Percentiles rank a stretch among this genome's conserved stretches.
phyloP scores from a whole-genome alignment of 2,797 vertebrate species.

The Cynodonichthys magdalenae region DNA sequence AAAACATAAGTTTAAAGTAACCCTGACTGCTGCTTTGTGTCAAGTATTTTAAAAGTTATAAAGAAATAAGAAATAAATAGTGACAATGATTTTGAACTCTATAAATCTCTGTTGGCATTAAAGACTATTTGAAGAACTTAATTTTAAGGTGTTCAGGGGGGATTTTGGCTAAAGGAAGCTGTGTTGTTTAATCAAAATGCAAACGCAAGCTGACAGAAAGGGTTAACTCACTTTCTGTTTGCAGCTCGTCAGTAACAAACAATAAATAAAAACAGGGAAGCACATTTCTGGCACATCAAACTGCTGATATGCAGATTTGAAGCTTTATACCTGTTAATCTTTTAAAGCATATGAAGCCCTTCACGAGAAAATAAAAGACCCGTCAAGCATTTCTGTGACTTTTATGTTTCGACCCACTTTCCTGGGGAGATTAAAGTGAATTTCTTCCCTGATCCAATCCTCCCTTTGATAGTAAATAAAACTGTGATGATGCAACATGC shows the following conservation, averaged over 20 bases:
- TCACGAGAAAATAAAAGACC: slow-evolving; percentile 19
- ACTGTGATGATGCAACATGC: slow-evolving; percentile 63
- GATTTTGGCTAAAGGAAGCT: not conserved
- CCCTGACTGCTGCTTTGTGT: too few relatives aligned
- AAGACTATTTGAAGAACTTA: not conserved
- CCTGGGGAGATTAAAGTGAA: slow-evolving; percentile 52
- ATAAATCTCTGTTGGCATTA: not conserved
- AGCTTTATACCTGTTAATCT: slow-evolving; percentile 27
- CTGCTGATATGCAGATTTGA: slow-evolving; percentile 9
- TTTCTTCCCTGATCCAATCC: slow-evolving; percentile 40
- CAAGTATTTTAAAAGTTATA: too few relatives aligned
- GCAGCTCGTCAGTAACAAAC: slow-evolving; percentile 24
- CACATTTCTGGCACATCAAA: slow-evolving; percentile 16
- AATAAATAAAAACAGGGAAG: slow-evolving; percentile 13
- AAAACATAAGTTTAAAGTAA: too few relatives aligned
- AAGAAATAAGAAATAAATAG: too few relatives aligned
- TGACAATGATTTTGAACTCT: not conserved
- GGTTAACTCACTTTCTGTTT: slow-evolving; percentile 14
- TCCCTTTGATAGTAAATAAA: slow-evolving; percentile 58
- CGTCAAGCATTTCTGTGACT: slow-evolving; percentile 29
- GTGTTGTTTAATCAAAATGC: not conserved
- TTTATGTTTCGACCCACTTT: slow-evolving; percentile 44
- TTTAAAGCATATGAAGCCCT: slow-evolving; percentile 36
- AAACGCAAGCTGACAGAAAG: not conserved
- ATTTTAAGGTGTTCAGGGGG: too few relatives aligned